Evolutionary conservation across 2,113 vertebrate genomes (phyloP).

Genomic region (Chloropsis hardwickii): DNA sequence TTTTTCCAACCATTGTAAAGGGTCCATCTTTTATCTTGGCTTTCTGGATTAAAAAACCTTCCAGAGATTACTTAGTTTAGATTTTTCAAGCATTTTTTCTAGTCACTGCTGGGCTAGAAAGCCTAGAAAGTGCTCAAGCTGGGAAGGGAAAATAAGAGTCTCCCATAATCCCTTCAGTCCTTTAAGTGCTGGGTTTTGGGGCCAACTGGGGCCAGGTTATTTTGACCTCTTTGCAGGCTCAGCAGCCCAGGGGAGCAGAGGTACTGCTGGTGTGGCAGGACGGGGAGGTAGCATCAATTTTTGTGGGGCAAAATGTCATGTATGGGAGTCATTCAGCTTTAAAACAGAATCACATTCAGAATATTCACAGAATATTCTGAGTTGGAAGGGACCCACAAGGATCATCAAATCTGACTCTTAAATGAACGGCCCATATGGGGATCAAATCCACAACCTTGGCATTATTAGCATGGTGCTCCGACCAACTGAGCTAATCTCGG

Average conservation of each 20-base stretch:
- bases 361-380: not conserved
- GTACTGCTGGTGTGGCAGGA: not conserved
- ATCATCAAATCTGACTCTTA: not conserved
- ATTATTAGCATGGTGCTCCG: not conserved
- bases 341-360: not conserved
- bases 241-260: not conserved
- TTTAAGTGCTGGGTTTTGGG: not conserved
- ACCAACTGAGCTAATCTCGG: not conserved
- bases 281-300: accelerated
- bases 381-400: not conserved
- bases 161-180: not conserved
- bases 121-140: not conserved
- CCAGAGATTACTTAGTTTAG: not conserved
- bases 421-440: not conserved
- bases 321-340: not conserved
- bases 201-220: not conserved
- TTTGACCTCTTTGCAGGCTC: not conserved
- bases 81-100: not conserved
- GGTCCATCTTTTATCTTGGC: not conserved
- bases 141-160: not conserved
- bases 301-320: not conserved
- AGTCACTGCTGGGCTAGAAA: not conserved
- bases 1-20: not conserved
- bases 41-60: not conserved
- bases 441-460: not conserved